phyloP scores from a whole-genome alignment of 1,140 invertebrate genomes.

The Ceratosolen solmsi region DNA sequence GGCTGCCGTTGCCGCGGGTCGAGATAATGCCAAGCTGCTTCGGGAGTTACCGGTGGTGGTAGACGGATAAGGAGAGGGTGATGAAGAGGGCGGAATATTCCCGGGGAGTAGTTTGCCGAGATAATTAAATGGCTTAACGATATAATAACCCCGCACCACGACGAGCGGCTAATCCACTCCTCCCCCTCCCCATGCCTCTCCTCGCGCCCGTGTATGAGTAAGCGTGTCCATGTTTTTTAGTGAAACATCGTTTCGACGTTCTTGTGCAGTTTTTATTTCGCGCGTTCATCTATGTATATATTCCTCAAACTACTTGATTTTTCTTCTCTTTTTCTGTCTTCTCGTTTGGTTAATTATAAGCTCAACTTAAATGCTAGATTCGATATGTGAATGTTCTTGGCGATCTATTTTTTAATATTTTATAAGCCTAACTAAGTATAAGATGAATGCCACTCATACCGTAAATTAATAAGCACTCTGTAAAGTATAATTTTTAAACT shows the following conservation, averaged over 20 bases:
- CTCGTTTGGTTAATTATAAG: not conserved
- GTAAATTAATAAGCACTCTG: no score
- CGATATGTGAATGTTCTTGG: not conserved
- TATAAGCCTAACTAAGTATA: no score
- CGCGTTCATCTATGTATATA: not conserved
- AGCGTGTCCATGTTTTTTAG: not conserved
- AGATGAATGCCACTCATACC: no score
- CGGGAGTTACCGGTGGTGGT: slow-evolving; percentile 13
- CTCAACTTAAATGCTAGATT: not conserved
- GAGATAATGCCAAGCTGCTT: not conserved
- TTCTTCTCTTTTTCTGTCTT: not conserved
- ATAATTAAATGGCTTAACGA: slow-evolving; percentile 75
- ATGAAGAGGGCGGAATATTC: slow-evolving; percentile 68
- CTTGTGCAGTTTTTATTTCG: not conserved
- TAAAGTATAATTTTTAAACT: no score
- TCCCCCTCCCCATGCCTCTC: not conserved
- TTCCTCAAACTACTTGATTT: not conserved
- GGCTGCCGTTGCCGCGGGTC: not conserved
- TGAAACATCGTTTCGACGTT: not conserved
- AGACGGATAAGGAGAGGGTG: slow-evolving; percentile 37
- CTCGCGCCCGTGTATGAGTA: no score
- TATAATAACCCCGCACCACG: slow-evolving; percentile 65
- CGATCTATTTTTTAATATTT: no score
- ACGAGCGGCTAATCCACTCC: not conserved
- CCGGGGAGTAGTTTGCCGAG: slow-evolving; percentile 71